Base-by-base conservation (phyloP, 2,113 vertebrate genomes). In the Taxidea taxus region DNA sequence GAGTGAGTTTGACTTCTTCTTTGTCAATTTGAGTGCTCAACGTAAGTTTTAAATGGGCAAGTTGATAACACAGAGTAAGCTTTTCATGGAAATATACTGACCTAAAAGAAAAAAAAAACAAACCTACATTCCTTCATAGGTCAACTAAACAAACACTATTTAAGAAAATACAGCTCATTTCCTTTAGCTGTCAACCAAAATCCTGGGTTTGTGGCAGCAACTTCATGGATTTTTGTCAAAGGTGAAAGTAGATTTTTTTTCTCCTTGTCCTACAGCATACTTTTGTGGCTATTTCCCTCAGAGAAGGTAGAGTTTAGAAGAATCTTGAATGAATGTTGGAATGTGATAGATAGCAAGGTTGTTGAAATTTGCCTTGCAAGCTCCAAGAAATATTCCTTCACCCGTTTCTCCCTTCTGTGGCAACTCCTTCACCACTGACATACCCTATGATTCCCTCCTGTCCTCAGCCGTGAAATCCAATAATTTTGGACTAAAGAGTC, bases 1-100 rank as follows among this genome's bases (percentile, higher is more conserved):
- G 62, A 64, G 62, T 64, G 31, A 34, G 31, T 64, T 64, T 64
- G 62, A 64, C 31, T 34, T 64, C 60, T 62, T 29, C 27, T 64
- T 64, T 64, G 62, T 14, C 62, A 64, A 34, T 34, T 64, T 64
- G 6, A 64, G 15, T 34, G 62, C 31, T 64, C 31, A 34, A 34
- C 2, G 62, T 64, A 68, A 68, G 4, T 82, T 89, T 91, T 78
- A 91, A 77, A 54, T 18, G 31, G 27, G 10, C 10, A 88, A 91
- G 6, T 44, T 39, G 4, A 84, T 66, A 51, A 58, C 11, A 54
- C 21, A 89, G 7, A 93, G 10, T 85, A 54, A 86, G 27, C 2
- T 95, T 96, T 95, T 44, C 37, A 70, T 49, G 27, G 7, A 97
- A 44, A 88, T 18, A n/a, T 10, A 1, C 42, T 91, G 62, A 77